These are phyloP conservation scores for Rhagoletis zephyria DNA, from an alignment of 1,140 invertebrate species.

Conservation along the genomic window DNA sequence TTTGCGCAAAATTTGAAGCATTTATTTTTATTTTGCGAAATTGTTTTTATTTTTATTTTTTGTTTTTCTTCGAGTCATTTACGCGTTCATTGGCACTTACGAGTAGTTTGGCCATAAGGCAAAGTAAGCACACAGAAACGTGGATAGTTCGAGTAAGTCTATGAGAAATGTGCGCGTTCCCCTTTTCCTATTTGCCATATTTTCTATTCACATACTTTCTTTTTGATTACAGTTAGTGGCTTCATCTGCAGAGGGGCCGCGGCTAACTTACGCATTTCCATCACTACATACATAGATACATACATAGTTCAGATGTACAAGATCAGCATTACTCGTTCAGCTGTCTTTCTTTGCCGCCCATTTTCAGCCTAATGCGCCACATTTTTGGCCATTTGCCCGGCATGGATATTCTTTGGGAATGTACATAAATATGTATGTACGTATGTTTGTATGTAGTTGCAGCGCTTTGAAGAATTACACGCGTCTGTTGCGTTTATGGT, in stretches of 20 bases:
- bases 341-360: slow-evolving; percentile 31
- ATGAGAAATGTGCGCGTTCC: not conserved
- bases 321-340: slow-evolving; percentile 1
- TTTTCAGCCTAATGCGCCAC: slow-evolving; percentile 2
- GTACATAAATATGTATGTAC: too few species aligned
- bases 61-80: not conserved
- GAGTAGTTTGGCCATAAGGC: slow-evolving; percentile 10
- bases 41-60: too few species aligned
- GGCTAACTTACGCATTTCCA: too few species aligned
- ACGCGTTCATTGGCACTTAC: slow-evolving; percentile 45
- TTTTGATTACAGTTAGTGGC: not conserved
- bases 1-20: slow-evolving; percentile 14
- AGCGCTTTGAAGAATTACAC: slow-evolving; percentile 26
- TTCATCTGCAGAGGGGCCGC: not conserved
- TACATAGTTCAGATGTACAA: not conserved
- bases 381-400: slow-evolving; percentile 28
- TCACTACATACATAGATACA: too few species aligned
- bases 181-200: not conserved
- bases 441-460: not conserved
- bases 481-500: slow-evolving; percentile 44
- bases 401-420: not conserved
- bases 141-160: not conserved
- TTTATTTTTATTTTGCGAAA: not conserved
- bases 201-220: slow-evolving; percentile 26
- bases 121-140: not conserved